phyloP scores from a whole-genome alignment of 2,888 invertebrate genomes.

The Cristatella mucedo region DNA sequence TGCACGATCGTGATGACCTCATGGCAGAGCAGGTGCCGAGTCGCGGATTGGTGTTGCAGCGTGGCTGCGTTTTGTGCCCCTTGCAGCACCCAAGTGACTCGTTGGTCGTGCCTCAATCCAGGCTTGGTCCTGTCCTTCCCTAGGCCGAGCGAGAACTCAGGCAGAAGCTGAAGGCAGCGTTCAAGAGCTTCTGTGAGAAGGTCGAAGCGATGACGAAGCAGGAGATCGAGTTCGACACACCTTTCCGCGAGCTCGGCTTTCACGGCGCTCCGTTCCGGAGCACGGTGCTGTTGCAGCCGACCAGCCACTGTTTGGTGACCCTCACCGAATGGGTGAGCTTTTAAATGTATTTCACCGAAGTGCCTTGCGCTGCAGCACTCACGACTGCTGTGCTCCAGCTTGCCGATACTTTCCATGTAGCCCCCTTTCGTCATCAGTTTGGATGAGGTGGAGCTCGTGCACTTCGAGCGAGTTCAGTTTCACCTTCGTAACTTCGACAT shows the following conservation, averaged over 20 bases:
- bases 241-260: slow-evolving; percentile 93
- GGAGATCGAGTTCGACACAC: slow-evolving; percentile 93
- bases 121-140: slow-evolving; percentile 7
- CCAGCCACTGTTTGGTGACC: slow-evolving; percentile 90
- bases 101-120: neutral
- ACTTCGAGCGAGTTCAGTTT: slow-evolving; percentile 96
- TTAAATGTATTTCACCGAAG: no score
- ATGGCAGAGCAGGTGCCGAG: slow-evolving; percentile 83
- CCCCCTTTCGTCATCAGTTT: slow-evolving; percentile 95
- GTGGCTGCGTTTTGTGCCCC: neutral
- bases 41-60: no score
- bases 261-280: slow-evolving; percentile 91
- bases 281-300: slow-evolving; percentile 87
- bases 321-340: slow-evolving; percentile 73
- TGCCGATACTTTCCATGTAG: slow-evolving; percentile 34
- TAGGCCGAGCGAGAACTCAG: slow-evolving; percentile 80
- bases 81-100: neutral
- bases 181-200: slow-evolving; percentile 95
- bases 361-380: no score
- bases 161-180: slow-evolving; percentile 88
- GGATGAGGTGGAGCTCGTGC: slow-evolving; percentile 91
- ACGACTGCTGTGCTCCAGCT: slow-evolving; percentile 5
- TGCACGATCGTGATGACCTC: slow-evolving; percentile 97
- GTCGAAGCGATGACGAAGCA: slow-evolving; percentile 86
- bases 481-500: slow-evolving; percentile 98